Evolutionary conservation across 1,140 invertebrate genomes (phyloP).

Genomic region (Calliphora vicina): DNA sequence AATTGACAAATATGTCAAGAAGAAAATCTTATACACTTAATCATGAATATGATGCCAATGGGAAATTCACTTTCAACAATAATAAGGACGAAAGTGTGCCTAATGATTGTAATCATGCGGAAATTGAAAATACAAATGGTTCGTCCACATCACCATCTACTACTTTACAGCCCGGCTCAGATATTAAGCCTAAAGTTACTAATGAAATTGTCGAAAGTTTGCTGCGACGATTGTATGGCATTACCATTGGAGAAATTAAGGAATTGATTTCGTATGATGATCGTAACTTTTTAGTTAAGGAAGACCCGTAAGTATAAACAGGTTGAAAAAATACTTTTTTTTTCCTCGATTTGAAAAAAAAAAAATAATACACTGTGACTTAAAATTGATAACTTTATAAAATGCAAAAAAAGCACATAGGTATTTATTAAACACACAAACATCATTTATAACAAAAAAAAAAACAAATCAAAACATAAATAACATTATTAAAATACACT

Average conservation of each 20-base stretch:
- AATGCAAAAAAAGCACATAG: too few species aligned
- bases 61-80: conserved; percentile 43
- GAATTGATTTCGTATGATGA: conserved; percentile 85
- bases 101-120: not conserved
- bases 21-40: conserved; percentile 59
- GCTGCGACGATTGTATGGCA: conserved; percentile 73
- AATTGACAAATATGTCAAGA: conserved; percentile 56
- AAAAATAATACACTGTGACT: too few species aligned
- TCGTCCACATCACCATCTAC: too few species aligned
- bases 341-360: not conserved
- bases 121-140: conserved; percentile 12
- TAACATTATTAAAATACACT: not conserved
- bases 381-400: too few species aligned
- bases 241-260: conserved; percentile 70
- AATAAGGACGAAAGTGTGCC: conserved; percentile 43
- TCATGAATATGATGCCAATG: conserved; percentile 51
- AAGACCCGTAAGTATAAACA: conserved; percentile 53
- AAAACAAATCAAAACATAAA: not conserved
- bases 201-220: conserved; percentile 67
- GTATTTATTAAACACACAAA: too few species aligned
- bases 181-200: conserved; percentile 71
- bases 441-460: not conserved
- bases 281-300: conserved; percentile 73
- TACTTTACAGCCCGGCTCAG: conserved; percentile 67
- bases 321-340: not conserved